phyloP scores from a whole-genome alignment of 1,140 invertebrate species.

The Venturia canescens region DNA sequence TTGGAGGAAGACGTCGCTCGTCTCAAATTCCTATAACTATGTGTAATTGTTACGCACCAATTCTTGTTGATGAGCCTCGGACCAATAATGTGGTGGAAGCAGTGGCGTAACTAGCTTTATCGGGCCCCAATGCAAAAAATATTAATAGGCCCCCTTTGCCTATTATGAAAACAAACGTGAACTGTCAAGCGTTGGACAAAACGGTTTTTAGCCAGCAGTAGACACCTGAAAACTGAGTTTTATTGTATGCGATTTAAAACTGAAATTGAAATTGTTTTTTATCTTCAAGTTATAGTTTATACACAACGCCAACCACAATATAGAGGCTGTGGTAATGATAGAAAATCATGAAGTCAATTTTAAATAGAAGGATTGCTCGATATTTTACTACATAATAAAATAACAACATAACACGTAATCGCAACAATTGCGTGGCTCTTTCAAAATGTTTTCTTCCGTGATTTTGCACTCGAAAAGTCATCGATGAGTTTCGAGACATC shows the following conservation, averaged over 20 bases:
- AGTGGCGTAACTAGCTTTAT: conserved; percentile 20
- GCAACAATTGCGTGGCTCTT: conserved; percentile 19
- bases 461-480: conserved; percentile 32
- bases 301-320: conserved; percentile 2
- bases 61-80: conserved; percentile 8
- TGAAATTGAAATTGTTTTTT: conserved; percentile 29
- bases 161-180: conserved; percentile 35
- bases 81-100: not conserved
- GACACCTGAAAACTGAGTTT: too few species aligned
- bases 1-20: conserved; percentile 12
- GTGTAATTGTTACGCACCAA: conserved; percentile 33
- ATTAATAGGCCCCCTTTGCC: conserved; percentile 21
- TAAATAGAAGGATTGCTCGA: conserved; percentile 18
- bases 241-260: too few species aligned
- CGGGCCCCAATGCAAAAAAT: conserved; percentile 38
- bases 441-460: conserved; percentile 29
- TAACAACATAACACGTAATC: too few species aligned
- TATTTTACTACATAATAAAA: not conserved
- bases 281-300: conserved; percentile 26
- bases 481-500: conserved; percentile 37
- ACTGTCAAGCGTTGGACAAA: too few species aligned
- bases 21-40: conserved; percentile 15
- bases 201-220: too few species aligned
- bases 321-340: conserved; percentile 23
- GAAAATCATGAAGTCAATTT: conserved; percentile 20